Evolutionary conservation across 2,888 invertebrate species (phyloP), one percentile per base, ranked within the genome.

Genomic region (Melanotus villosus): DNA sequence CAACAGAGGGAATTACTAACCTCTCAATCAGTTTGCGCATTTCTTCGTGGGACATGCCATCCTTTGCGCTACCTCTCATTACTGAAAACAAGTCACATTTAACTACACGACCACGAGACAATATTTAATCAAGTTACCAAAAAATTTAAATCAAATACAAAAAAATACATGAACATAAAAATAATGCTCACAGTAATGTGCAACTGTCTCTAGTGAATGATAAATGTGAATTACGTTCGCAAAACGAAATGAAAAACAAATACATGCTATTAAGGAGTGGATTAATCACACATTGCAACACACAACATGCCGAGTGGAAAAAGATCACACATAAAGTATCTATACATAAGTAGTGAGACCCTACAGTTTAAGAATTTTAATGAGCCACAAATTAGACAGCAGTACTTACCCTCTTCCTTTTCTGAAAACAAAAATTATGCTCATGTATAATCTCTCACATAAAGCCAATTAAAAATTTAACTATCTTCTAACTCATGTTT

Each of bases 1-100:
- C 57, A 56, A 62, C 54, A 62, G 41, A 47, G 54, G 45, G 54
- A 16, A 36, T 58, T 68, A 71, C 71, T 71, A 68, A 96, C 96
- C 95, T 96, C 92, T 96, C 96, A 89, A 96, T 94, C 89, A 96
- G 93, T 92, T 95, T 96, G 89, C 96, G 93, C 94, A 96, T 95
- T 91, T 96, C 96, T 90, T 96, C 96, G 88, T 93, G 94, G 89
- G 94, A 92, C 92, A 94, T 92, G 89, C 93, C 93, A 91, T 95
- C 95, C 94, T 95, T 95, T 89, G 87, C 86, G 87, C 88, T 89
- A 87, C 87, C 87, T 88, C 89, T 89, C 85, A 88, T 87, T 87
- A 89, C 89, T 89, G 88, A 87, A 86, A 87, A 86, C 85, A 86
- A 86, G 87, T 84, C 79, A 83, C 82, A 83, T 81, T 80, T 83